Base-by-base conservation (phyloP, 2,113 vertebrate species). In the Gallinago media region DNA sequence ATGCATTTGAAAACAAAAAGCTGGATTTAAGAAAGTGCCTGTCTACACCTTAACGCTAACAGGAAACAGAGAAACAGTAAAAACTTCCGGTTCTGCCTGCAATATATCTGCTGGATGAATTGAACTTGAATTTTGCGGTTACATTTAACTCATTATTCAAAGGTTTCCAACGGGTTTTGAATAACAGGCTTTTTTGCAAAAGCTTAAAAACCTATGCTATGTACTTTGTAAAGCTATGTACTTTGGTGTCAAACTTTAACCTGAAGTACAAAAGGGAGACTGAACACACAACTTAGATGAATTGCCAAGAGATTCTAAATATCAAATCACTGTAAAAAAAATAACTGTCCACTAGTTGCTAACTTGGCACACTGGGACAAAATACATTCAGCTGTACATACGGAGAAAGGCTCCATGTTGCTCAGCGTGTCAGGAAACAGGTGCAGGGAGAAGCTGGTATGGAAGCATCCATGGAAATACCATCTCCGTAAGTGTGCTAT, bases 361-460 rank as follows among this genome's bases (percentile, higher is more conserved):
- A 32, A 22, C 8, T n/a, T 38, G 19, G 8, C 12, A 27, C 1
- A 36, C 31, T 13, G 9, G 47, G 10, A 42, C 34, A 32, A 55
- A 67, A 34, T 10, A 19, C 5, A 3, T n/a, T n/a, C 19, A 15
- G 22, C 2, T 54, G 36, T 46, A 54, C 25, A 7, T 13, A 26
- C 3, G 34, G 26, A 44, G 15, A 15, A 54, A 16, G 21, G 22
- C 9, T 82, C 16, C 11, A 2, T 5, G 2, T 54, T 20, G 22
- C 47, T 79, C 42, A n/a, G 22, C 0, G 0, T 0, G 1, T 54
- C 27, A 58, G 20, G 31, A 82, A 75, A 50, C 3, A 2, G 31
- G 9, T 46, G 27, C 23, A 47, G 19, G 25, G 65, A 67, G 36
- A 73, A 40, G 15, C 0, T 38, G 11, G 5, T 55, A 25, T 11